Percentiles rank a stretch among this genome's conserved stretches.
Evolutionary conservation across 1,140 invertebrate genomes (phyloP).

Genomic region (Tyrophagus putrescentiae): DNA sequence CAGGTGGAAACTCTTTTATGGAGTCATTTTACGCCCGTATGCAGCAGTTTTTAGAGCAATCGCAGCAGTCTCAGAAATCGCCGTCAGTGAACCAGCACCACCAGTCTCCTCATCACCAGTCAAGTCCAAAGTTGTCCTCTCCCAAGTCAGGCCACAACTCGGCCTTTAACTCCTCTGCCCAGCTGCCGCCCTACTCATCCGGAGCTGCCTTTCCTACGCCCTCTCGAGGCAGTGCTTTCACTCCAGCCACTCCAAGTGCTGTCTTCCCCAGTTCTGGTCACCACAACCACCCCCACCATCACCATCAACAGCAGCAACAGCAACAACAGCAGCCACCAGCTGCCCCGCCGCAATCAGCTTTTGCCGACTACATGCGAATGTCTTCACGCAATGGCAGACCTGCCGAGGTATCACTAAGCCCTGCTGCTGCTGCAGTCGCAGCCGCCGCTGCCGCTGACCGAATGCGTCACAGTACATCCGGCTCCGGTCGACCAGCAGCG

Average conservation of each 20-base stretch:
- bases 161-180: background rate
- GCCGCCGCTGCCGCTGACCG: background rate
- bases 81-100: background rate
- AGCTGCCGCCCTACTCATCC: too few relatives aligned
- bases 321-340: background rate
- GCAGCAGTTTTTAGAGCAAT: constrained; percentile 9
- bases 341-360: background rate
- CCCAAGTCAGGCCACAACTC: background rate
- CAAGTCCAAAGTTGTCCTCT: constrained; percentile 16
- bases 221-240: too few relatives aligned
- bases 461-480: background rate
- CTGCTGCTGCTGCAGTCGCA: background rate
- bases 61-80: background rate
- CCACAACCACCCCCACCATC: background rate
- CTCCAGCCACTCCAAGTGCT: background rate
- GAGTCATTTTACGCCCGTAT: background rate
- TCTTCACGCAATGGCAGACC: background rate
- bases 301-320: too few relatives aligned
- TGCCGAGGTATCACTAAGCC: too few relatives aligned
- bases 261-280: background rate
- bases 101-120: constrained; percentile 24
- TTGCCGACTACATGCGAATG: constrained; percentile 10
- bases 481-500: background rate
- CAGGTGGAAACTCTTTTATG: constrained; percentile 4
- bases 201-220: too few relatives aligned